A percentile compares a stretch with the other conserved stretches of the same genome.
These are phyloP conservation scores for Maniola jurtina DNA, from an alignment of 1,140 invertebrate species.

Conservation along the genomic window DNA sequence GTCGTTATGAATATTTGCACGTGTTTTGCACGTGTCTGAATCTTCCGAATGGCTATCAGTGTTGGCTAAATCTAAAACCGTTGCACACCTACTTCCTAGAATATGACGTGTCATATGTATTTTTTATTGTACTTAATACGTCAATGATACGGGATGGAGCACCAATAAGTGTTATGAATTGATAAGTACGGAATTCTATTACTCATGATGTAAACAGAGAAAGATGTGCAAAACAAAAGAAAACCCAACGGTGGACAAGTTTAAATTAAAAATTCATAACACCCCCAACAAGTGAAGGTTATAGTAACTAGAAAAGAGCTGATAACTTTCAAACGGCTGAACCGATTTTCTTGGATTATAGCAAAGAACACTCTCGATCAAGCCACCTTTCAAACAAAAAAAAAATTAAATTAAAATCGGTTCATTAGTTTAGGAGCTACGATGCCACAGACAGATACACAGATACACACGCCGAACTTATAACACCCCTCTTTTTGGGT, in stretches of 20 bases:
- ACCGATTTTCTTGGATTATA: too few species aligned
- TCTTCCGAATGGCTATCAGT: conserved; percentile 42
- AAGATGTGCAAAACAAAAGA: not conserved
- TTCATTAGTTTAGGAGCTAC: too few species aligned
- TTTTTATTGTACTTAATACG: conserved; percentile 35
- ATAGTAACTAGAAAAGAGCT: too few species aligned
- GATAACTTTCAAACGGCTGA: too few species aligned
- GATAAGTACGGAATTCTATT: conserved; percentile 19
- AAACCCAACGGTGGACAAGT: not conserved
- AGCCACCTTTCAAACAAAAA: too few species aligned
- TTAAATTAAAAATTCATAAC: too few species aligned
- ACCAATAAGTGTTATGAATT: conserved; percentile 9
- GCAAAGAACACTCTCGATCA: too few species aligned
- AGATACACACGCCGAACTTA: too few species aligned
- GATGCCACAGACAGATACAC: too few species aligned
- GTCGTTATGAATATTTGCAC: conserved; percentile 46
- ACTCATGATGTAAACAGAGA: not conserved
- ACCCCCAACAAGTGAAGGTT: too few species aligned
- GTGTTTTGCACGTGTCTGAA: conserved; percentile 22
- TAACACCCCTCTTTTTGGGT: too few species aligned
- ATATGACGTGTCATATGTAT: conserved; percentile 38
- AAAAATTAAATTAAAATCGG: too few species aligned
- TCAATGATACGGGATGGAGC: not conserved
- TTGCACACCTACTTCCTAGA: conserved; percentile 50
- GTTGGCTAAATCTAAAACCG: conserved; percentile 28